A percentile compares a stretch with the other conserved stretches of the same genome.
Evolutionary conservation across 2,113 vertebrate genomes (phyloP).

Genomic region (Oryzias melastigma): DNA sequence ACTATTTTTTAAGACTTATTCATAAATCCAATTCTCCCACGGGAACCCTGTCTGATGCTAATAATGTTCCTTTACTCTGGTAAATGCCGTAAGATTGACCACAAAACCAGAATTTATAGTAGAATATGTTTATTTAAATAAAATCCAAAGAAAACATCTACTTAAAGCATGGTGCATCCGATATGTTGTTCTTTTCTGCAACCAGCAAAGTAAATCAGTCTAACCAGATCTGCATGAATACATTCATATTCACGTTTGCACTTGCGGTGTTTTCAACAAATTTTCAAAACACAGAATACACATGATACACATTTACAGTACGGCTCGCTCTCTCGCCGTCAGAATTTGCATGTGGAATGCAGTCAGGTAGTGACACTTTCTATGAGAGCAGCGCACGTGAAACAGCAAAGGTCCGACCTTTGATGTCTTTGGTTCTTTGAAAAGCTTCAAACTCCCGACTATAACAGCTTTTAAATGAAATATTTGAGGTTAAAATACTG

Average conservation of each 20-base stretch:
- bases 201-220: constrained; percentile 44
- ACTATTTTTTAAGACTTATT: too few relatives aligned
- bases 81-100: constrained; percentile 1
- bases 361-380: constrained; percentile 16
- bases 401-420: constrained; percentile 16
- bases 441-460: neutral
- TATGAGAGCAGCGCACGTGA: constrained; percentile 11
- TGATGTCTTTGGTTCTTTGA: constrained; percentile 46
- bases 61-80: neutral
- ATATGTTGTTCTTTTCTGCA: constrained; percentile 27
- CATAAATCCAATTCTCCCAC: too few relatives aligned
- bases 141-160: constrained; percentile 48
- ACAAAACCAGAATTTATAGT: constrained; percentile 28
- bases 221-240: constrained; percentile 47
- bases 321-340: constrained; percentile 44
- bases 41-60: neutral
- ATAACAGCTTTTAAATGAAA: neutral
- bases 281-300: constrained; percentile 13
- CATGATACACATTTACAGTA: constrained; percentile 33
- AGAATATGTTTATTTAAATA: constrained; percentile 70
- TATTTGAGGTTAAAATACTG: neutral
- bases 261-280: constrained; percentile 69
- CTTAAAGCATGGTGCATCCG: constrained; percentile 12
- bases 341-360: constrained; percentile 31
- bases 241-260: constrained; percentile 69